A percentile compares a stretch with the other conserved stretches of the same genome.
These are phyloP conservation scores for Hypanus sabinus DNA, from an alignment of 2,113 vertebrate genomes.

Conservation along the genomic window DNA sequence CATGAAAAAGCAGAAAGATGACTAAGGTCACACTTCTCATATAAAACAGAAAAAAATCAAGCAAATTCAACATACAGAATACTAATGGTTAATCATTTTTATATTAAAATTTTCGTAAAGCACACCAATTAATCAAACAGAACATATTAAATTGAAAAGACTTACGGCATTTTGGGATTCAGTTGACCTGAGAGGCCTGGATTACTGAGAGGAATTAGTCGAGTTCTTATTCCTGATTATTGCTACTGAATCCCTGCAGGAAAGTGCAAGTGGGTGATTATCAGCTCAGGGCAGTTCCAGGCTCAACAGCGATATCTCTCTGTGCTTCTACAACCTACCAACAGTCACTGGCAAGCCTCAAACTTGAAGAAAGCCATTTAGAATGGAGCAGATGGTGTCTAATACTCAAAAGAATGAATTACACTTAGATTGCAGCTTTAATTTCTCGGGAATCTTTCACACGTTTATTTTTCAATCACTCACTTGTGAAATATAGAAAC, in stretches of 20 bases:
- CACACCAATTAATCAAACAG: background rate
- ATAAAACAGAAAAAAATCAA: background rate
- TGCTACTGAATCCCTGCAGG: background rate
- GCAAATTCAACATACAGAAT: background rate
- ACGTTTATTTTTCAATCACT: background rate
- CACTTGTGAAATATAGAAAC: background rate
- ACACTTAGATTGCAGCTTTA: background rate
- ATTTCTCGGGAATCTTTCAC: background rate
- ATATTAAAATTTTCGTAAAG: background rate
- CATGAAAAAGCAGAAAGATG: background rate
- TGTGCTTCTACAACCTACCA: background rate
- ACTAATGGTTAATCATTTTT: background rate
- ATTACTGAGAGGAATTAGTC: background rate
- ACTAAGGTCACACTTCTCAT: background rate
- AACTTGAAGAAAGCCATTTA: background rate
- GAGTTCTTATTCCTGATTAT: background rate
- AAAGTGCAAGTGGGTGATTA: background rate
- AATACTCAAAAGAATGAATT: background rate
- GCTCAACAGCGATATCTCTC: background rate
- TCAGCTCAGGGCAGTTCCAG: background rate
- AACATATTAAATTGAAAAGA: slow-evolving; percentile 9
- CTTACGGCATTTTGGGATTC: background rate
- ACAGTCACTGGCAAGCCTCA: background rate
- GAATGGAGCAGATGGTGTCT: background rate
- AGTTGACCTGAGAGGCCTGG: background rate